Evolutionary conservation across 2,113 vertebrate genomes (phyloP).

Genomic region (Neotoma lepida): DNA sequence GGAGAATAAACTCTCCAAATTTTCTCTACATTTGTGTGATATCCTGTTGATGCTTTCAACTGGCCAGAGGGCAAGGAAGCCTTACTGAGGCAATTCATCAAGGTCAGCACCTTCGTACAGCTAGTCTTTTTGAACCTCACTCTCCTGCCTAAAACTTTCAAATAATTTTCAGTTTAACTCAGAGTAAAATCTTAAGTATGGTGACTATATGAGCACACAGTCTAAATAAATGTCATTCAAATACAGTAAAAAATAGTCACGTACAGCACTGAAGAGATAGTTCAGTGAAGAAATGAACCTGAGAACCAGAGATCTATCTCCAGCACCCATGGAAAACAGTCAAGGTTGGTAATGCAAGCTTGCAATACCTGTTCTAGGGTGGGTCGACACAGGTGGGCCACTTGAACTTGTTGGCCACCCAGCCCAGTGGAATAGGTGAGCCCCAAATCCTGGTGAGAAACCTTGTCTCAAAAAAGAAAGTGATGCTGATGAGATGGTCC

Average conservation of each 20-base stretch:
- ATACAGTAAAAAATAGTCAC: background rate
- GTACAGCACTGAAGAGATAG: background rate
- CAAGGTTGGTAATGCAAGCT: background rate
- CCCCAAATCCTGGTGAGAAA: background rate
- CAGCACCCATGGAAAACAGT: background rate
- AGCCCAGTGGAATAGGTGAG: background rate
- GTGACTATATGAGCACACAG: background rate
- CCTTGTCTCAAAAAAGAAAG: background rate
- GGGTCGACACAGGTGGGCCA: background rate
- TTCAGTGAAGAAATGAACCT: background rate
- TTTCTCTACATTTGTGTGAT: background rate
- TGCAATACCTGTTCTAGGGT: background rate
- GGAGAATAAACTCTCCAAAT: background rate
- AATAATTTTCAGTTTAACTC: conserved; percentile 8
- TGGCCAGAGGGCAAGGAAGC: background rate
- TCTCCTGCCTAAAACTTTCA: background rate
- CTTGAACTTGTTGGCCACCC: background rate
- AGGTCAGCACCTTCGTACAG: background rate
- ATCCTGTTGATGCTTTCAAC: conserved; percentile 8
- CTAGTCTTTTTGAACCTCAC: background rate
- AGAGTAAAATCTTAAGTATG: background rate
- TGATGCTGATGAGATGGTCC: background rate
- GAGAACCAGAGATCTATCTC: too few relatives aligned
- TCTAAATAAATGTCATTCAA: background rate
- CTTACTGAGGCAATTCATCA: background rate